These are phyloP conservation scores for Chiloscyllium punctatum DNA, from an alignment of 2,797 vertebrate species.

Conservation along the genomic window DNA sequence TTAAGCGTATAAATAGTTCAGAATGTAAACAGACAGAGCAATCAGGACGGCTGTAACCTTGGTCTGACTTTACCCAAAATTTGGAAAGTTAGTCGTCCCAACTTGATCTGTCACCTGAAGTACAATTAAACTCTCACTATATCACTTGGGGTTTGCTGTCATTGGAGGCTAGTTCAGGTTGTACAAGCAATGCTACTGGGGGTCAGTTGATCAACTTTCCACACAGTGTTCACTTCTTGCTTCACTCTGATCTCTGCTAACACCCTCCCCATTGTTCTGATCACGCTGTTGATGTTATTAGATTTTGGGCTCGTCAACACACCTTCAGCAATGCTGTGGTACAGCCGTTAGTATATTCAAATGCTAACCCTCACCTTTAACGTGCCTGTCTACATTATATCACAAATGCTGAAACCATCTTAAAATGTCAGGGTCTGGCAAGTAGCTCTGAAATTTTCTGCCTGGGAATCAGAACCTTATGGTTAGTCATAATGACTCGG, in stretches of 20 bases:
- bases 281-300: too few relatives aligned
- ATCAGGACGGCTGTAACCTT: background rate
- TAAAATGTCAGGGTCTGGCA: background rate
- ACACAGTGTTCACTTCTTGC: background rate
- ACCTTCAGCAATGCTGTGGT: background rate
- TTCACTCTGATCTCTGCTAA: background rate
- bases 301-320: background rate
- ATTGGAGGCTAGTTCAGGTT: background rate
- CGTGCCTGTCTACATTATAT: background rate
- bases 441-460: background rate
- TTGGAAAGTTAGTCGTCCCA: background rate
- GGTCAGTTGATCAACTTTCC: background rate
- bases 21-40: background rate
- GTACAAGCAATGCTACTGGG: background rate
- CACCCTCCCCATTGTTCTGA: background rate
- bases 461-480: background rate
- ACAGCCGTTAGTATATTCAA: too few relatives aligned
- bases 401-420: background rate
- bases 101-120: background rate
- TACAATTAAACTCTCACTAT: background rate
- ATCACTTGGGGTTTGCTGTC: background rate
- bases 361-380: background rate
- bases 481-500: background rate
- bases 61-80: background rate
- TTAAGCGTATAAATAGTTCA: background rate